Percentiles rank a stretch among this genome's conserved stretches.
Evolutionary conservation across 2,888 invertebrate genomes (phyloP).

Genomic region (Quadroppia sp.): DNA sequence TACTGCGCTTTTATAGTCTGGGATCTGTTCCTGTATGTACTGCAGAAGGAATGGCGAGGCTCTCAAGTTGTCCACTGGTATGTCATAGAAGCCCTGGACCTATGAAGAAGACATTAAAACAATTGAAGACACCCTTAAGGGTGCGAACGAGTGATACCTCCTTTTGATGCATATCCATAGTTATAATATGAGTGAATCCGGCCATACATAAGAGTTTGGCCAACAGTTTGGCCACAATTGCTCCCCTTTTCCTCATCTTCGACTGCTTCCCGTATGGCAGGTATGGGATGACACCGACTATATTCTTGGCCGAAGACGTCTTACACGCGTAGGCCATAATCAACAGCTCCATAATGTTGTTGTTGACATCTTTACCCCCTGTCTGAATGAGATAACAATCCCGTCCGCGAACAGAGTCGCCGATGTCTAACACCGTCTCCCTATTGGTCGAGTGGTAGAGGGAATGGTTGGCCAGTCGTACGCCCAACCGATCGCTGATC

Average conservation of each 20-base stretch:
- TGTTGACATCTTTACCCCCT: constrained; percentile 87
- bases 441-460: constrained; percentile 95
- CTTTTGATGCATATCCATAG: constrained; percentile 98
- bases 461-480: too few species aligned
- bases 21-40: constrained; percentile 98
- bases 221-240: constrained; percentile 91
- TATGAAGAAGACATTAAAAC: too few species aligned
- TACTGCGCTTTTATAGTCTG: constrained; percentile 97
- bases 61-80: constrained; percentile 95
- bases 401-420: constrained; percentile 94
- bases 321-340: constrained; percentile 99
- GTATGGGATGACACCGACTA: constrained; percentile 93
- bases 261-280: constrained; percentile 95
- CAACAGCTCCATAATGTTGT: constrained; percentile 96
- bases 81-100: constrained; percentile 97
- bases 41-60: constrained; percentile 96
- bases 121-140: too few species aligned
- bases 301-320: constrained; percentile 91
- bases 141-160: constrained; percentile 63
- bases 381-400: constrained; percentile 98
- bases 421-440: constrained; percentile 96
- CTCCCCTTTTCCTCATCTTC: constrained; percentile 97
- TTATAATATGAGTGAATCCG: constrained; percentile 88
- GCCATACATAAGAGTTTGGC: constrained; percentile 94
- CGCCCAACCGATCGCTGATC: constrained; percentile 54